Percentiles rank a stretch among this genome's conserved stretches.
These are phyloP conservation scores for Bombus soroeensis DNA, from an alignment of 1,140 invertebrate species.

Conservation along the genomic window DNA sequence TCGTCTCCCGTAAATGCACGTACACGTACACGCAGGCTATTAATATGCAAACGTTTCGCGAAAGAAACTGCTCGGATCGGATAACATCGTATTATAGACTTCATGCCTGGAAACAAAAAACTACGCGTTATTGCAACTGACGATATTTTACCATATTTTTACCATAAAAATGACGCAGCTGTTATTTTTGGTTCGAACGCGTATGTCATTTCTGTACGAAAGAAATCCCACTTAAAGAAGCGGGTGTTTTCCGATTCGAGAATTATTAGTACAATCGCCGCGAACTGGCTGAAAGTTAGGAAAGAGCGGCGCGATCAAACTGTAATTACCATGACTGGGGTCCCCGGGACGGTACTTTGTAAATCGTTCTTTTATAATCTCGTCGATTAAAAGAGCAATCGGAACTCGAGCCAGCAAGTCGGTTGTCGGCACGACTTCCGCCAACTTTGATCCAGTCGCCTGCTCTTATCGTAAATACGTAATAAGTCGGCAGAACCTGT, in stretches of 20 bases:
- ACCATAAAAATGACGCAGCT: too few relatives aligned
- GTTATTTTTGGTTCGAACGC: too few relatives aligned
- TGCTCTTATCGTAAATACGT: slow-evolving; percentile 41
- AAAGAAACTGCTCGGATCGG: too few relatives aligned
- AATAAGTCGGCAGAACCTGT: slow-evolving; percentile 52
- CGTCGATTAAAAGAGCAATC: slow-evolving; percentile 65
- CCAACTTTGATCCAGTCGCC: slow-evolving; percentile 56
- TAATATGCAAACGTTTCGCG: too few relatives aligned
- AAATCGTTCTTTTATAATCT: slow-evolving; percentile 62
- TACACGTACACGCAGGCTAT: too few relatives aligned
- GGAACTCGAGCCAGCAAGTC: slow-evolving; percentile 43
- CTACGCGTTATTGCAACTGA: too few relatives aligned
- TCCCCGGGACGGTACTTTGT: slow-evolving; percentile 21
- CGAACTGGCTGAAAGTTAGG: slow-evolving; percentile 60
- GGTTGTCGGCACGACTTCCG: slow-evolving; percentile 39
- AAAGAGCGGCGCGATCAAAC: slow-evolving; percentile 54
- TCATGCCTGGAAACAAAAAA: too few relatives aligned
- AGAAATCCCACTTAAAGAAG: too few relatives aligned
- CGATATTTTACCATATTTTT: too few relatives aligned
- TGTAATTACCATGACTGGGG: slow-evolving; percentile 55
- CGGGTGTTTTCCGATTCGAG: background rate
- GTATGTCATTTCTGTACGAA: too few relatives aligned
- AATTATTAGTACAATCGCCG: slow-evolving; percentile 36
- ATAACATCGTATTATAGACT: too few relatives aligned
- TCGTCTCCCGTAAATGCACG: too few relatives aligned